Conservation (phyloP, 1,140 invertebrate species). For the Mizuhopecten yessoensis region DNA sequence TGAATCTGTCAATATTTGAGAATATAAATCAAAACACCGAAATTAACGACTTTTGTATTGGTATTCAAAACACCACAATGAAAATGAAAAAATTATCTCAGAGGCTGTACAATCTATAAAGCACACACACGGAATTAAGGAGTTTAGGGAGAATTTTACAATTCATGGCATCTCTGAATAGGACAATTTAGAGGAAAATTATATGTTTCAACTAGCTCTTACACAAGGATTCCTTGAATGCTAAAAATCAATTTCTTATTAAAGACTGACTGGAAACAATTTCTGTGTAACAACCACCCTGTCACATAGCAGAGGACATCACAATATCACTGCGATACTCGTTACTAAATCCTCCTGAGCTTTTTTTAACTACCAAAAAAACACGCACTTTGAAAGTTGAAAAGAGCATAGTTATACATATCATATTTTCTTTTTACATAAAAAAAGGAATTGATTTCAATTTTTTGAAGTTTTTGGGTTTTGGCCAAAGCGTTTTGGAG, state of each 20-base stretch:
- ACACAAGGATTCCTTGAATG: neutral
- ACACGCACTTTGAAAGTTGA: conserved; percentile 24
- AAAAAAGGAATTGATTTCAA: conserved; percentile 18
- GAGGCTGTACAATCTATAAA: conserved; percentile 44
- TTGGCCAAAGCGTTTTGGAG: neutral
- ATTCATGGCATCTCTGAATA: neutral
- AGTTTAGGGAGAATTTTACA: conserved; percentile 22
- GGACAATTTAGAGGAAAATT: conserved; percentile 28
- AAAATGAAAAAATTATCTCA: conserved; percentile 50
- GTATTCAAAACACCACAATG: conserved; percentile 52
- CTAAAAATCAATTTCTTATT: conserved; percentile 40
- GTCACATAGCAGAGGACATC: neutral
- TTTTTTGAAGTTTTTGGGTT: conserved; percentile 29
- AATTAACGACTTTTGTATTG: conserved; percentile 61
- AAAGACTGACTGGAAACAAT: conserved; percentile 11
- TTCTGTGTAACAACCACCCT: neutral
- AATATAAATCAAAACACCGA: conserved; percentile 59
- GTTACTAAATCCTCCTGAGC: neutral
- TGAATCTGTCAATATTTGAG: conserved; percentile 51
- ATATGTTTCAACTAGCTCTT: conserved; percentile 39
- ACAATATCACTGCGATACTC: too few species aligned
- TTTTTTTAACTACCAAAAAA: conserved; percentile 17
- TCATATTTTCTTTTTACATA: neutral
- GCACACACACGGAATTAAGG: neutral
- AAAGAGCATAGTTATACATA: conserved; percentile 39